Base-by-base conservation (phyloP, 1,140 invertebrate genomes). In the Batillaria attramentaria region DNA sequence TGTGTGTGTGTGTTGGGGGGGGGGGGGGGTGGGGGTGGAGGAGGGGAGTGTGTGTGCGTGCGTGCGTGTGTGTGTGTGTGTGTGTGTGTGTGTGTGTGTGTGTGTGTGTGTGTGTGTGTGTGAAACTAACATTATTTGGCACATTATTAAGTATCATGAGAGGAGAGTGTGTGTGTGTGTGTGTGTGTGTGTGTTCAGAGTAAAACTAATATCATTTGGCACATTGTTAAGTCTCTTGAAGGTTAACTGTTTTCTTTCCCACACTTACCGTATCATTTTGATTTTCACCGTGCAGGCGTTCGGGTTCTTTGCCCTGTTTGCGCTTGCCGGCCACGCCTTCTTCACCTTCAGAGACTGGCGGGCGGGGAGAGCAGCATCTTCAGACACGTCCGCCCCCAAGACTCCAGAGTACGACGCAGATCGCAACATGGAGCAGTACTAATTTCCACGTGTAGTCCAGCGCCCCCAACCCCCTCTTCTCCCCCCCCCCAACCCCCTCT, bases 341-440 rank as follows among this genome's bases (percentile, higher is more conserved):
- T 37, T 81, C 46, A 42, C 65, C 31, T 81, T 81, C 70, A 31
- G 42, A 20, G n/a, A 74, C 6, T 81, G 80, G 80, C 20, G 72
- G 31, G n/a, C 13, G 24, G 18, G 46, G 18, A 35, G 79, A n/a
- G 60, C 20, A 0, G 57, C 74, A 39, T 31, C 57, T 2, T 28
- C 41, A 8, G 37, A 20, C 24, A 4, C 70, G 3, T 68, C 70
- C 8, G 24, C 60, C 0, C 42, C 42, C 28, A 81, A 69, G 20
- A 57, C 65, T 37, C 70, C 76, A 62, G 60, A 81, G 41, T 81
- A 81, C 54, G 77, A 74, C 50, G 33, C 80, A 8, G 80, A 81
- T 0, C 42, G 77, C 20, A 81, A 81, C 65, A 81, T 78, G 74
- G 80, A 81, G 31, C 70, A 39, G 24, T 81, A 81, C 33, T 81